These are phyloP conservation scores for Xerus rutilus DNA, from an alignment of 2,797 vertebrate species.

Conservation along the genomic window DNA sequence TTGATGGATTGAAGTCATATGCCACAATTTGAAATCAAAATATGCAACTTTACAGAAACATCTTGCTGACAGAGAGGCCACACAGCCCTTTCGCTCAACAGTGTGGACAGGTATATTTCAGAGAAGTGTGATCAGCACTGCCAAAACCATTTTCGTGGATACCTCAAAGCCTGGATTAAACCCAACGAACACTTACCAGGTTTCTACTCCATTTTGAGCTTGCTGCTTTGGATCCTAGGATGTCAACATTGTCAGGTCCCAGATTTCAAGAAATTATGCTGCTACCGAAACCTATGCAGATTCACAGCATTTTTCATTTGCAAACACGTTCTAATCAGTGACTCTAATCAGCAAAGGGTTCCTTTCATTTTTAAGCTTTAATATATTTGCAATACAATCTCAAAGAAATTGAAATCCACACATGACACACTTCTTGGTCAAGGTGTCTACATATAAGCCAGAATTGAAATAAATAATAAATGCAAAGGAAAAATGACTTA, in stretches of 20 bases:
- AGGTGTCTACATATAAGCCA: not conserved
- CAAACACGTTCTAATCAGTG: not conserved
- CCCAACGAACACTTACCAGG: not conserved
- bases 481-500: not conserved
- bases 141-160: not conserved
- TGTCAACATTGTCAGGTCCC: not conserved
- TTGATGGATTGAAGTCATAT: not conserved
- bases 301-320: not conserved
- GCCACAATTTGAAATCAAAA: not conserved
- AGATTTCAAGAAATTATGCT: not conserved
- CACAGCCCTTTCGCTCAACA: not conserved
- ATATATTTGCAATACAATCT: not conserved
- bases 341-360: not conserved
- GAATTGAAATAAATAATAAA: constrained; percentile 21
- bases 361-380: not conserved
- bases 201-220: not conserved
- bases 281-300: not conserved
- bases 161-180: not conserved
- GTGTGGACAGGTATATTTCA: not conserved
- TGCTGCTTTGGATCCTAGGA: not conserved
- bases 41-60: not conserved
- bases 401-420: constrained; percentile 37
- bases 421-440: not conserved
- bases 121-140: not conserved
- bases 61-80: not conserved